Conservation (phyloP, 1,140 invertebrate genomes). For the Drosophila aff. region DNA sequence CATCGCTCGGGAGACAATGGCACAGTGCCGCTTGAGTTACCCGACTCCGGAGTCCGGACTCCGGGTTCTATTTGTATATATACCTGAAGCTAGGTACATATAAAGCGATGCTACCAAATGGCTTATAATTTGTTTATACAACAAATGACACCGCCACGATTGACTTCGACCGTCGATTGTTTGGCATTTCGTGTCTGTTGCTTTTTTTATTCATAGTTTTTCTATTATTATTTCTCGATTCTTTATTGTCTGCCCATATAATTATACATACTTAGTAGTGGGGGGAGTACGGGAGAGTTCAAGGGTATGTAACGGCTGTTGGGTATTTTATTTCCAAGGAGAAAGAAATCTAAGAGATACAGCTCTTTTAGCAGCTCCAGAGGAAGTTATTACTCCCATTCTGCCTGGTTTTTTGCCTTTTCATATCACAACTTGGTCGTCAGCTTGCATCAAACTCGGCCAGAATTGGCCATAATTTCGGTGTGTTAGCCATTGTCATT, state of each 20-base stretch:
- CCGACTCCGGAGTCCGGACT: background rate
- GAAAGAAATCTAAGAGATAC: background rate
- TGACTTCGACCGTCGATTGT: conserved; percentile 15
- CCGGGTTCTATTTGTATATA: background rate
- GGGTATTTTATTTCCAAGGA: background rate
- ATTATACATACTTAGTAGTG: background rate
- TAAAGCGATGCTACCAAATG: conserved; percentile 7
- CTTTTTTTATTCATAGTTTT: background rate
- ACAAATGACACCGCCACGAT: conserved; percentile 30
- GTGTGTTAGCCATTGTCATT: conserved; percentile 18
- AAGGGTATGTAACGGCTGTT: conserved; percentile 2
- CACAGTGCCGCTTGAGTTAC: conserved; percentile 1
- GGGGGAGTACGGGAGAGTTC: background rate
- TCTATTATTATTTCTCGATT: conserved; percentile 1
- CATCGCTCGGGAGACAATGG: background rate
- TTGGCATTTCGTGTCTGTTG: conserved; percentile 12
- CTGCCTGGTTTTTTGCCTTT: background rate
- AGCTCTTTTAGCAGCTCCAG: background rate
- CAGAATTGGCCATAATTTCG: conserved; percentile 40
- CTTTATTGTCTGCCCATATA: background rate
- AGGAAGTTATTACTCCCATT: background rate
- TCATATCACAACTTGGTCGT: background rate
- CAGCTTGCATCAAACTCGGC: conserved; percentile 4
- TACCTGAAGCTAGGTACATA: background rate
- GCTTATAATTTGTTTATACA: conserved; percentile 47